Conservation (phyloP, 1,140 invertebrate species). For the Phortica variegata region DNA sequence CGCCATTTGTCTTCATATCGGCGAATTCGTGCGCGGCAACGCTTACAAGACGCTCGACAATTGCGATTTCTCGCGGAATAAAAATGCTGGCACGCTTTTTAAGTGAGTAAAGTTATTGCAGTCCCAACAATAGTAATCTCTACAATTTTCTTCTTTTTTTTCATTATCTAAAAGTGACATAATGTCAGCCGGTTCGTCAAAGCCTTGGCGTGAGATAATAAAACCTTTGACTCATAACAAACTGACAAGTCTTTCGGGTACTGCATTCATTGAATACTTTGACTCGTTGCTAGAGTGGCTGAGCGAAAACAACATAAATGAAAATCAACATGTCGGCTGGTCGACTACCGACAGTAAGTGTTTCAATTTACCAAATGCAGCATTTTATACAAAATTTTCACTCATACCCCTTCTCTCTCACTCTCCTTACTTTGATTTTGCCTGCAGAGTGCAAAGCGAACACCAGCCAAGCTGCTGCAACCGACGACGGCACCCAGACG, state of each 20-base stretch:
- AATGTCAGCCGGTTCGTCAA: constrained; percentile 55
- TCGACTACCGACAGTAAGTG: constrained; percentile 21
- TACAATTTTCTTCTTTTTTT: neutral
- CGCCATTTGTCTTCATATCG: constrained; percentile 15
- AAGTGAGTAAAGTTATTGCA: constrained; percentile 32
- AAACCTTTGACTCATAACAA: constrained; percentile 38
- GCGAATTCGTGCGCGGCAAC: constrained; percentile 16
- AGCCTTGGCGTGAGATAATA: constrained; percentile 60
- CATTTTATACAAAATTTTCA: neutral
- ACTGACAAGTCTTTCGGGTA: constrained; percentile 55
- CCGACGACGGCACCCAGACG: neutral
- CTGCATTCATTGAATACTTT: constrained; percentile 36
- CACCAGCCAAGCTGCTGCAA: neutral
- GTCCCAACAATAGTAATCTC: neutral
- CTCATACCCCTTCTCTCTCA: no score
- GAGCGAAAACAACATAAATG: constrained; percentile 28
- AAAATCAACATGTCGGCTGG: constrained; percentile 22
- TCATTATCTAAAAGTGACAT: constrained; percentile 11
- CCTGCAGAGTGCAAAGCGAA: neutral
- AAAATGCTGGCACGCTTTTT: constrained; percentile 52
- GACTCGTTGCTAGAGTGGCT: constrained; percentile 31
- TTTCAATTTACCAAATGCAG: neutral
- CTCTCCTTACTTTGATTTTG: neutral
- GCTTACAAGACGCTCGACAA: constrained; percentile 57
- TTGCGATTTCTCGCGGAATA: constrained; percentile 61